phyloP scores from a whole-genome alignment of 2,888 invertebrate genomes.

The Eupithecia centaureata region DNA sequence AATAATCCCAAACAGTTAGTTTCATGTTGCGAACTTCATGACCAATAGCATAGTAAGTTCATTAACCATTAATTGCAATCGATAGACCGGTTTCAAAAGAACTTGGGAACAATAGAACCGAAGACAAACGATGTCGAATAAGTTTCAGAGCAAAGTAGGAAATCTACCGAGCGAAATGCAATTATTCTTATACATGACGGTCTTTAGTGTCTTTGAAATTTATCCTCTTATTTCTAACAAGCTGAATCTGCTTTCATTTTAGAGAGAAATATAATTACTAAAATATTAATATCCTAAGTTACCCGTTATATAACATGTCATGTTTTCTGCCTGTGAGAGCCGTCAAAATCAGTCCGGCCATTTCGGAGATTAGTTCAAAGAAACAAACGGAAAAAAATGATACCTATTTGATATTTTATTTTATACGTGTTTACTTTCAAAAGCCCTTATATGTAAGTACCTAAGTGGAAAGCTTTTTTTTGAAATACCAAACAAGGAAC shows the following conservation, averaged over 20 bases:
- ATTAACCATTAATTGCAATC: conserved; percentile 49
- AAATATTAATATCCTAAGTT: too few relatives aligned
- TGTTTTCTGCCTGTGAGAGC: too few relatives aligned
- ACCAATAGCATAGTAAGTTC: conserved; percentile 44
- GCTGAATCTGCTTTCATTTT: not conserved
- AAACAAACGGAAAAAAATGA: too few relatives aligned
- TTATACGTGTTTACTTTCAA: too few relatives aligned
- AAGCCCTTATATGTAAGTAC: too few relatives aligned
- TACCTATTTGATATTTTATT: too few relatives aligned
- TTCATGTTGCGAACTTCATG: conserved; percentile 34
- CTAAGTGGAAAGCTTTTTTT: too few relatives aligned
- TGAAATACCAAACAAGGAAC: too few relatives aligned
- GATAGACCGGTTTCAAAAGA: conserved; percentile 45
- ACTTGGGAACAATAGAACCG: conserved; percentile 45
- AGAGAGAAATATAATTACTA: too few relatives aligned
- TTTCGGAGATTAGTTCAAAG: too few relatives aligned
- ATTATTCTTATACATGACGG: conserved; percentile 12
- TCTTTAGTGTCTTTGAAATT: not conserved
- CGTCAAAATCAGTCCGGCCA: too few relatives aligned
- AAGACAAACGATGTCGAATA: conserved; percentile 44
- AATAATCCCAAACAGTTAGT: not conserved
- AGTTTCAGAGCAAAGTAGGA: conserved; percentile 25
- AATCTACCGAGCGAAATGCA: conserved; percentile 25
- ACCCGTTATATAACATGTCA: too few relatives aligned
- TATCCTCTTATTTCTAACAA: not conserved